Conservation (phyloP, 2,888 invertebrate genomes). For the Tipula unca region DNA sequence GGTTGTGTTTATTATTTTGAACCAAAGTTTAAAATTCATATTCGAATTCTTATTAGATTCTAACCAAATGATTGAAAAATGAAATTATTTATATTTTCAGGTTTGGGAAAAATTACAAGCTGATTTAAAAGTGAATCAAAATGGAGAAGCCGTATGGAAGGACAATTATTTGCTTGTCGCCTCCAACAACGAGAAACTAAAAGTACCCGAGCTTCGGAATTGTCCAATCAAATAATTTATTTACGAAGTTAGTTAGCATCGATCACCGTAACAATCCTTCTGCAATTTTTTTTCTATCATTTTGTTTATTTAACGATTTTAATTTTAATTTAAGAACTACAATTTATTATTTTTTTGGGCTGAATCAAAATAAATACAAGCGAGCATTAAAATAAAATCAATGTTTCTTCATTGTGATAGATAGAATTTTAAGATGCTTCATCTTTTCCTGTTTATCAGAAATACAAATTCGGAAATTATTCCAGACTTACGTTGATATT, state of each 20-base stretch:
- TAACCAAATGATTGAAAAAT: too few species aligned
- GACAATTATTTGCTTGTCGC: conserved; percentile 64
- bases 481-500: too few species aligned
- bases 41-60: too few species aligned
- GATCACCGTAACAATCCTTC: neutral
- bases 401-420: too few species aligned
- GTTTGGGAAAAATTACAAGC: conserved; percentile 85
- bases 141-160: conserved; percentile 76
- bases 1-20: conserved; percentile 1
- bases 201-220: conserved; percentile 67
- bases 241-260: neutral
- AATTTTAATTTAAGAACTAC: neutral
- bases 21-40: too few species aligned
- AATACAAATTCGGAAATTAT: too few species aligned
- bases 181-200: conserved; percentile 59
- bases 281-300: neutral
- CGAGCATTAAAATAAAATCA: too few species aligned
- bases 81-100: conserved; percentile 26
- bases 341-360: neutral
- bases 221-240: conserved; percentile 68
- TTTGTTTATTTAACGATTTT: neutral
- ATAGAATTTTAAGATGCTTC: too few species aligned
- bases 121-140: conserved; percentile 63
- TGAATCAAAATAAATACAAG: neutral
- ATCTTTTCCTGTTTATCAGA: too few species aligned